Base-by-base conservation (phyloP, 2,888 invertebrate species). In the Andrena camellia region DNA sequence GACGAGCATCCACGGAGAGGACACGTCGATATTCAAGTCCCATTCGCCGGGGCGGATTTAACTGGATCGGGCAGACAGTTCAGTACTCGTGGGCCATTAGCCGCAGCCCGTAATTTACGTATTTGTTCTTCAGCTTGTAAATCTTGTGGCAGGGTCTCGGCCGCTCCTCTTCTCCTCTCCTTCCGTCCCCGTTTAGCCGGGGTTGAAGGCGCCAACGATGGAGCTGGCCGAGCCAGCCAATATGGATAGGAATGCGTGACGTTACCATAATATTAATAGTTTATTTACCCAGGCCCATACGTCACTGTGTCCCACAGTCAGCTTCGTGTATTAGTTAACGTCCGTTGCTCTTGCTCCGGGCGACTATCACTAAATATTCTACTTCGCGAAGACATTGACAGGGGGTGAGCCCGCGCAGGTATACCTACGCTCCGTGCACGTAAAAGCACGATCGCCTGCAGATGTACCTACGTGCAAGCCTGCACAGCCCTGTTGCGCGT, bases 171-270 rank as follows among this genome's bases (percentile, higher is more conserved):
- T 59, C 57, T 59, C 57, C 57, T 63, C 52, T 73, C 67, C 63
- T 73, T 73, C 81, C 73, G 69, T 70, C 77, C 67, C 64, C 23
- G 68, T 23, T 62, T 50, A 73, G 66, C 59, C 73, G 20, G 80
- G 87, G 89, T 84, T 89, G 87, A 83, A 90, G 90, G 90, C 91
- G 91, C 91, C 90, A 91, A 88, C 86, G 81, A 85, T 81, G 88
- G 87, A 84, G 81, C 78, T 79, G 87, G 85, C 85, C 89, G 73
- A 68, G 88, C 90, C 89, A 92, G 90, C 94, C 94, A 94, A 94
- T 94, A 94, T 94, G 93, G 94, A 94, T 93, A 94, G 94, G 94
- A 94, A 94, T 94, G 94, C 93, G 91, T 92, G 93, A 93, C 92
- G 92, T 92, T 93, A 92, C 92, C 93, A 93, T 93, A 94, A 94